A percentile compares a stretch with the other conserved stretches of the same genome.
These are phyloP conservation scores for Drosophila simulans DNA, from an alignment of 1,140 invertebrate genomes.

Conservation along the genomic window DNA sequence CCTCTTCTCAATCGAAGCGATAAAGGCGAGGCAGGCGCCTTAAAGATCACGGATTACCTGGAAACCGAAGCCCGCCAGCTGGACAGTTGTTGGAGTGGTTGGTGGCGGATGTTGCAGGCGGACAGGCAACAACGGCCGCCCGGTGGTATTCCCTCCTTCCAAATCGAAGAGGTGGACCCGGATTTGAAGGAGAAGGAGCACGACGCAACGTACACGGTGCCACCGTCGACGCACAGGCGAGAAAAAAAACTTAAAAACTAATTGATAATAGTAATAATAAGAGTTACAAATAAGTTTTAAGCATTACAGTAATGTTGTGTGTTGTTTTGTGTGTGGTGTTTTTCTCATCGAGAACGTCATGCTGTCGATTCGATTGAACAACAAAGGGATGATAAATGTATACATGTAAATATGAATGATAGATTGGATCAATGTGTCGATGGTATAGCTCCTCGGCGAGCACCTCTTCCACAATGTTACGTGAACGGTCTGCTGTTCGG, in stretches of 20 bases:
- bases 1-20: not conserved
- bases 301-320: constrained; percentile 57
- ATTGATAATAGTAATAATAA: constrained; percentile 74
- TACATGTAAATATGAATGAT: constrained; percentile 32
- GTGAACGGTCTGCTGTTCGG: constrained; percentile 9
- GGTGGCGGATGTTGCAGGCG: constrained; percentile 34
- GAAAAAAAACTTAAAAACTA: constrained; percentile 59
- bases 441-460: not conserved
- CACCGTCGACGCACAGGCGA: constrained; percentile 1
- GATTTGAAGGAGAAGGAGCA: not conserved
- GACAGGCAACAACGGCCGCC: constrained; percentile 23
- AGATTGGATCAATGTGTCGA: constrained; percentile 12
- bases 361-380: constrained; percentile 2
- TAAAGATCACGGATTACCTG: not conserved
- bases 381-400: constrained; percentile 28
- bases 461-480: not conserved
- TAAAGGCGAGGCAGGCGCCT: constrained; percentile 19
- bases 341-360: constrained; percentile 1
- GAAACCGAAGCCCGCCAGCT: constrained; percentile 3
- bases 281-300: constrained; percentile 44
- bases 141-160: not conserved
- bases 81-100: constrained; percentile 36
- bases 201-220: not conserved
- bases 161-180: not conserved
- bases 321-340: constrained; percentile 17